These are phyloP conservation scores for Sebastes taczanowskii DNA, from an alignment of 2,797 vertebrate genomes.

Conservation along the genomic window DNA sequence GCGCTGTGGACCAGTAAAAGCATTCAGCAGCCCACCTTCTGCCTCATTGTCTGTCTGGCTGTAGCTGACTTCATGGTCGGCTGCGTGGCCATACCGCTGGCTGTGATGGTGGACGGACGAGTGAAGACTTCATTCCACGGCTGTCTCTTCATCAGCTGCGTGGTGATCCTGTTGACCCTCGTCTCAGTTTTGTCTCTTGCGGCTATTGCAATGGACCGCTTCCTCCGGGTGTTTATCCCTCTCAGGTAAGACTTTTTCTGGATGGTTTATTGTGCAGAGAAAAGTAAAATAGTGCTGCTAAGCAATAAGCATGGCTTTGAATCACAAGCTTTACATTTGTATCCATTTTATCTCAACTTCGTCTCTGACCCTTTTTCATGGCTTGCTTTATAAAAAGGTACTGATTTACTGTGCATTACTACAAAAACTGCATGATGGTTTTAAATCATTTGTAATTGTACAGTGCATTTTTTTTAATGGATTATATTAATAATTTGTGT, in stretches of 20 bases:
- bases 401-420: not conserved
- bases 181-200: slow-evolving; percentile 87
- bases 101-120: slow-evolving; percentile 80
- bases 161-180: slow-evolving; percentile 81
- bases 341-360: not conserved
- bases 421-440: not conserved
- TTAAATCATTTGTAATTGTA: not conserved
- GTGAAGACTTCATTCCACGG: slow-evolving; percentile 66
- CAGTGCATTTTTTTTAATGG: not conserved
- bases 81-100: slow-evolving; percentile 83
- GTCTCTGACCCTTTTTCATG: not conserved
- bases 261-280: not conserved
- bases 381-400: not conserved
- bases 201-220: slow-evolving; percentile 90
- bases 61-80: slow-evolving; percentile 89
- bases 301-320: not conserved
- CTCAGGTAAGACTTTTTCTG: slow-evolving; percentile 62
- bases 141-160: slow-evolving; percentile 88
- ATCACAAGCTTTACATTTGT: not conserved
- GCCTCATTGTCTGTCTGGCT: slow-evolving; percentile 88
- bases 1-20: slow-evolving; percentile 79
- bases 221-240: slow-evolving; percentile 85
- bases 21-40: slow-evolving; percentile 81
- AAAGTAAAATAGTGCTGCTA: not conserved
- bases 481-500: not conserved